Percentiles rank a stretch among this genome's conserved stretches.
Evolutionary conservation across 2,797 vertebrate species (phyloP).

Genomic region (Melanotaenia nigrans): DNA sequence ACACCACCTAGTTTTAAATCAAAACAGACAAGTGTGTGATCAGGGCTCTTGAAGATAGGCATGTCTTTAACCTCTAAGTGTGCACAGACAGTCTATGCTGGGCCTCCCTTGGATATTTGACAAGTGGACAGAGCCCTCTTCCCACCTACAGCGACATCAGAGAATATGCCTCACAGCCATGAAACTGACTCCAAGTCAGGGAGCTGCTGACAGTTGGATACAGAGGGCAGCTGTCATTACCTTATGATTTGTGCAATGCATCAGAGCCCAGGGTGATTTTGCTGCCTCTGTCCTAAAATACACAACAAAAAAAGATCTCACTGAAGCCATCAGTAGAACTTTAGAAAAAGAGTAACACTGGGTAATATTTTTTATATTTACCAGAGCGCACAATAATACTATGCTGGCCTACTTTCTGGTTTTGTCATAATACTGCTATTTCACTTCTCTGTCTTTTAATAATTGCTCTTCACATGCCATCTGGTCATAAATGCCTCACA

Average conservation of each 20-base stretch:
- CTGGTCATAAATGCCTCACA: slow-evolving; percentile 7
- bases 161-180: slow-evolving; percentile 73
- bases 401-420: slow-evolving; percentile 3
- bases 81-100: slow-evolving; percentile 54
- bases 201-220: slow-evolving; percentile 64
- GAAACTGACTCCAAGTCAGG: slow-evolving; percentile 62
- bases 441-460: slow-evolving; percentile 10
- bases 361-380: slow-evolving; percentile 24
- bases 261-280: slow-evolving; percentile 67
- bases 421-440: slow-evolving; percentile 21
- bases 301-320: slow-evolving; percentile 11
- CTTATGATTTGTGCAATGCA: slow-evolving; percentile 53
- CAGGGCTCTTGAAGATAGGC: slow-evolving; percentile 70
- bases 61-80: slow-evolving; percentile 82
- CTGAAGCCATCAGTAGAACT: slow-evolving; percentile 28
- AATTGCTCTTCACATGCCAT: slow-evolving; percentile 14
- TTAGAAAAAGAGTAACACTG: slow-evolving; percentile 42
- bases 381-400: slow-evolving; percentile 4
- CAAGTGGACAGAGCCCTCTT: slow-evolving; percentile 60
- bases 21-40: slow-evolving; percentile 72
- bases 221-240: slow-evolving; percentile 63
- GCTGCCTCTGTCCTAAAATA: slow-evolving; percentile 38
- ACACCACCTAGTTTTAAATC: slow-evolving; percentile 55
- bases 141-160: slow-evolving; percentile 67
- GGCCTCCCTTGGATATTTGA: slow-evolving; percentile 68